Percentiles rank a stretch among this genome's conserved stretches.
These are phyloP conservation scores for Gasterosteus aculeatus DNA, from an alignment of 2,113 vertebrate genomes.

Conservation along the genomic window DNA sequence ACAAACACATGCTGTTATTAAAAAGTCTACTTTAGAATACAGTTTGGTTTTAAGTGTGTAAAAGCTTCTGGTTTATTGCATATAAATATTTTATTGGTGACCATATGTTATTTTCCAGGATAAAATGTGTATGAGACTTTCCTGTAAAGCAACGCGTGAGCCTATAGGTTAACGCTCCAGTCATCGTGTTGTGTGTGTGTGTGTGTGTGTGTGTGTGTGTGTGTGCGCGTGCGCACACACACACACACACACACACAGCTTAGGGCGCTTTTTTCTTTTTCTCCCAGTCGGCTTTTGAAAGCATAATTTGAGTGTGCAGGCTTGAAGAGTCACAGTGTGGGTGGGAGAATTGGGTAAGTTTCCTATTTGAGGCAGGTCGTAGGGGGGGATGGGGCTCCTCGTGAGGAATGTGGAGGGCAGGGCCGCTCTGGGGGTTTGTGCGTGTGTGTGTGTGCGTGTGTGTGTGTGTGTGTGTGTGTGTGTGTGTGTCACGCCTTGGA, in stretches of 20 bases:
- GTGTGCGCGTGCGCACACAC: not conserved
- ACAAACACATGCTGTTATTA: not conserved
- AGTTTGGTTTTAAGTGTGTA: not conserved
- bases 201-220: constrained; percentile 6
- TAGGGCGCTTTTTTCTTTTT: not conserved
- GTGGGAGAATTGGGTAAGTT: constrained; percentile 79
- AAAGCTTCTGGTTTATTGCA: not conserved
- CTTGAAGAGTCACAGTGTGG: constrained; percentile 74
- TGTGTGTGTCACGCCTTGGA: not conserved
- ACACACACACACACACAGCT: not conserved
- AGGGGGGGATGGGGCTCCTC: constrained; percentile 81
- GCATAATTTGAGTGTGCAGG: constrained; percentile 61
- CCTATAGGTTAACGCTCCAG: constrained; percentile 32
- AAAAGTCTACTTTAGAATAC: not conserved
- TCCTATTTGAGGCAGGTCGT: constrained; percentile 84
- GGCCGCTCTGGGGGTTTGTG: constrained; percentile 70
- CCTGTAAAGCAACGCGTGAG: constrained; percentile 7
- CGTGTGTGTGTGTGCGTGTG: constrained; percentile 37
- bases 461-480: constrained; percentile 26
- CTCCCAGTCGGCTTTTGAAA: constrained; percentile 53
- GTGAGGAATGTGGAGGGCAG: constrained; percentile 88
- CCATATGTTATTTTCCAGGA: not conserved
- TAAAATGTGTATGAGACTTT: constrained; percentile 4
- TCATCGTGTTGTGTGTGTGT: not conserved
- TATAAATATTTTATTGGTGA: not conserved